Evolutionary conservation across 2,888 invertebrate species (phyloP), one percentile per base, ranked within the genome.

Genomic region (Alloscopus bannaensis): DNA sequence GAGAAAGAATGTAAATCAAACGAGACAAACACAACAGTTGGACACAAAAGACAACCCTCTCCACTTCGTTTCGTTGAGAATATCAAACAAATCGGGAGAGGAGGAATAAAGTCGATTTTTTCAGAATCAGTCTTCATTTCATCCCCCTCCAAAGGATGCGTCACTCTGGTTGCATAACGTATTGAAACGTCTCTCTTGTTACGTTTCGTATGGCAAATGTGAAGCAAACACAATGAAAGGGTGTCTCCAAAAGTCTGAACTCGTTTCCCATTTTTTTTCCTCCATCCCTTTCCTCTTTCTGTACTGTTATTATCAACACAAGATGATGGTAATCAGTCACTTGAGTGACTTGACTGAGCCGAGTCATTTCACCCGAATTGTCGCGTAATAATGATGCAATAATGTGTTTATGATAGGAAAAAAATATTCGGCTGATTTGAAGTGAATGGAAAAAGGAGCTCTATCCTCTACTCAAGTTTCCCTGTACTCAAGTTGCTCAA

Each of bases 281-380:
- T 18, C n/a, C 6, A 45, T 45, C 18, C 45, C 18, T 36, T 20
- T 20, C 13, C 55, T 55, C 28, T 3, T n/a, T 18, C 28, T 62
- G n/a, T 8, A 57, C 31, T 55, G 40, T 60, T 62, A 55, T 64
- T 70, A 70, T 64, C 55, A 50, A 20, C 31, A 65, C 64, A 78
- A 29, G 71, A 78, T 78, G 78, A 78, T 78, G 71, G 66, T 71
- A 78, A 78, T 78, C 78, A 71, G 78, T 78, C 78, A 78, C 78
- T 78, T 71, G 50, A 78, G 42, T 78, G 71, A 78, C 65, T 78
- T 66, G 47, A 71, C 71, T 69, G 71, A 66, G 66, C 52, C 76
- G 76, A 76, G 76, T 69, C 76, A 76, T 69, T 76, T 76, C 76
- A 76, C 55, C 45, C 70, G 64, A 64, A 64, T 70, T 47, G 71